A percentile compares a stretch with the other conserved stretches of the same genome.
These are phyloP conservation scores for Gymnoscopelus braueri DNA, from an alignment of 2,797 vertebrate genomes.

Conservation along the genomic window DNA sequence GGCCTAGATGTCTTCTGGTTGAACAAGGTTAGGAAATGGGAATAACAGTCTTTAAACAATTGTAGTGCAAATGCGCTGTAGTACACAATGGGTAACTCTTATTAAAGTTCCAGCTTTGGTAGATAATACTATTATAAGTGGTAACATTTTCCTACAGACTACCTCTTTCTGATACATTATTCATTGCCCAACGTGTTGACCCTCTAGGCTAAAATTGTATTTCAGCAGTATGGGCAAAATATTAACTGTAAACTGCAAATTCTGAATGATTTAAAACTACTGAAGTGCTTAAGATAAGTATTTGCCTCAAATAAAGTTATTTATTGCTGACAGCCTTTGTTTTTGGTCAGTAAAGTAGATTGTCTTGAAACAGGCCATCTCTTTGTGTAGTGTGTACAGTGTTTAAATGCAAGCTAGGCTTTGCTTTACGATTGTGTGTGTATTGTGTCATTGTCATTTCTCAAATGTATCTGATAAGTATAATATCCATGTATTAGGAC, in stretches of 20 bases:
- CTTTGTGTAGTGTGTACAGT: not conserved
- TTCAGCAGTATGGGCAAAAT: too few relatives aligned
- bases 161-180: too few relatives aligned
- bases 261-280: too few relatives aligned
- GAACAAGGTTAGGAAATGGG: not conserved
- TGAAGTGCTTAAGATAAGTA: not conserved
- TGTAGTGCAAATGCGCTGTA: not conserved
- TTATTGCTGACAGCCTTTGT: not conserved
- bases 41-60: not conserved
- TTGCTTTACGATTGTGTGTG: not conserved
- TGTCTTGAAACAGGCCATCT: not conserved
- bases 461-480: not conserved
- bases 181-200: too few relatives aligned
- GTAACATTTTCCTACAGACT: too few relatives aligned
- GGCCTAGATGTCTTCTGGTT: conserved; percentile 19
- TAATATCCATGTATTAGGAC: not conserved
- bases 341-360: not conserved
- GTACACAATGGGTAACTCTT: not conserved
- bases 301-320: not conserved
- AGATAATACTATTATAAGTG: conserved; percentile 14
- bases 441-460: not conserved
- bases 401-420: not conserved
- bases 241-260: too few relatives aligned
- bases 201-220: too few relatives aligned
- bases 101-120: conserved; percentile 12